Base-by-base conservation (phyloP, 2,888 invertebrate genomes). In the Cryptocheilus praepositus region DNA sequence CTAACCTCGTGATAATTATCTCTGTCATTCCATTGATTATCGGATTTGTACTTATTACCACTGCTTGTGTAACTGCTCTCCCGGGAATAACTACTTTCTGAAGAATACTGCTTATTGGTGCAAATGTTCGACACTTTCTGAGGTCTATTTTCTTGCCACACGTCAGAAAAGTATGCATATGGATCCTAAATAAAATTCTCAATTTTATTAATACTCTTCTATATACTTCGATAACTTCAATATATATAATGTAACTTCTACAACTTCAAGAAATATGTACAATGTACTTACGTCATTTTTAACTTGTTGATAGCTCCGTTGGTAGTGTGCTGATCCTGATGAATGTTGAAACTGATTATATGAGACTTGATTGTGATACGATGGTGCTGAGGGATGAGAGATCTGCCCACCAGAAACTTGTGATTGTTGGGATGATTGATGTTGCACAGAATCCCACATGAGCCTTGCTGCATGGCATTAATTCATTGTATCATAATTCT, bases 151-250 rank as follows among this genome's bases (percentile, higher is more conserved):
- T 88, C 88, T 76, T 88, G 88, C 88, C 88, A 88, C 2, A 88
- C 86, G 56, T 88, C 88, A 13, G 88, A 88, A 64, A 88, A 88
- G 61, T 88, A 88, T 3, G 87, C 85, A 59, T 86, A 88, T 0
- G 88, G 88, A 76, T 88, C 88, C 88, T 88, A 43, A n/a, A 64
- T 4, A 68, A 44, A 67, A 70, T 53, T 61, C 65, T 67, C 54
- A n/a, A 19, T 36, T 36, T 36, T 36, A 36, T 7, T 58, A 19
- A 46, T 49, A 7, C 21, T 15, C 11, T 16, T 36, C n/a, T n/a
- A n/a, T n/a, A n/a, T n/a, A n/a, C n/a, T n/a, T n/a, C n/a, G n/a
- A n/a, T n/a, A n/a, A n/a, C n/a, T n/a, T n/a, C n/a, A n/a, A n/a
- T n/a, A n/a, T n/a, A n/a, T n/a, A n/a, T n/a, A n/a, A n/a, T n/a